These are phyloP conservation scores for Echiichthys vipera DNA, from an alignment of 2,797 vertebrate species.

Conservation along the genomic window DNA sequence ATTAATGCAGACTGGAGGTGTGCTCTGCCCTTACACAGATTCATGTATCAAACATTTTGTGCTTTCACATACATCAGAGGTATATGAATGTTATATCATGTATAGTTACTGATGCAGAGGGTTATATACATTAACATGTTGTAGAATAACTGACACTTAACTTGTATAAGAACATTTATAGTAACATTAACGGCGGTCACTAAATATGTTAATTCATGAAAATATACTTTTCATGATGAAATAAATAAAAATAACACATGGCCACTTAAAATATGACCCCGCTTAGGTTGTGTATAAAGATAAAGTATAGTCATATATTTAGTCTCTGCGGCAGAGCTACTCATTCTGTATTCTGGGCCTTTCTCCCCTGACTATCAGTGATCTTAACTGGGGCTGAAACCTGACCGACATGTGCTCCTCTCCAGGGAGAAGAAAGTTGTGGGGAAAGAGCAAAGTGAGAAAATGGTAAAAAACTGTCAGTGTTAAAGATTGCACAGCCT, in stretches of 20 bases:
- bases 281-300: neutral
- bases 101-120: too few relatives aligned
- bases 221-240: too few relatives aligned
- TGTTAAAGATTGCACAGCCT: conserved; percentile 8
- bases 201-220: neutral
- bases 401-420: conserved; percentile 31
- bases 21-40: neutral
- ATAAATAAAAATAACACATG: neutral
- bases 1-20: conserved; percentile 8
- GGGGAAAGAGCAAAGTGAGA: neutral
- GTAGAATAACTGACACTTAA: neutral
- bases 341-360: conserved; percentile 30
- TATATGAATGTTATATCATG: neutral
- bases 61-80: neutral
- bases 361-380: conserved; percentile 26
- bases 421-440: conserved; percentile 16
- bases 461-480: neutral
- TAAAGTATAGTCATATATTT: neutral
- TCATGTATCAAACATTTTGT: neutral
- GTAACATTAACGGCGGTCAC: neutral
- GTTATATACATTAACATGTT: neutral
- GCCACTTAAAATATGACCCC: neutral
- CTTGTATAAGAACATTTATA: neutral
- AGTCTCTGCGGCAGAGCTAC: neutral
- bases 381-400: conserved; percentile 16